These are phyloP conservation scores for Noctua comes DNA, from an alignment of 2,888 invertebrate species.

Conservation along the genomic window DNA sequence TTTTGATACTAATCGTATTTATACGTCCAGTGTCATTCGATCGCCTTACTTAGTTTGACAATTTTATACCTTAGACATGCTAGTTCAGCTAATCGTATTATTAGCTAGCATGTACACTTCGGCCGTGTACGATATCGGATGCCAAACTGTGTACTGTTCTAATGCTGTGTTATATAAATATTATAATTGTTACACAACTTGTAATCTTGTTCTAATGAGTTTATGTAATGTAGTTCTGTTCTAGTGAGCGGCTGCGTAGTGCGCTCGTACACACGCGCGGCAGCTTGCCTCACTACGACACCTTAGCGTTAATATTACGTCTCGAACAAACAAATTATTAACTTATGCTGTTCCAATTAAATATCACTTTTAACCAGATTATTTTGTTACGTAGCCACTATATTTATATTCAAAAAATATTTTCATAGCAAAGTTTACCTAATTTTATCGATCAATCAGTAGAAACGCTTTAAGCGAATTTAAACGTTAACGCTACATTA, in stretches of 20 bases:
- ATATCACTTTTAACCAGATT: conserved; percentile 82
- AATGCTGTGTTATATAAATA: conserved; percentile 73
- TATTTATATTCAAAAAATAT: conserved; percentile 79
- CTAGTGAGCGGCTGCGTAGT: conserved; percentile 2
- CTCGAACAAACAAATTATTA: conserved; percentile 53
- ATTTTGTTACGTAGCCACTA: conserved; percentile 76
- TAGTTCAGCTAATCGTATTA: conserved; percentile 73
- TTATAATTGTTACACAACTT: conserved; percentile 72
- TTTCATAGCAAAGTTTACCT: conserved; percentile 83
- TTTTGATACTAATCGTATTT: conserved; percentile 43
- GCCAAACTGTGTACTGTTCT: conserved; percentile 81
- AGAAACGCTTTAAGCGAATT: conserved; percentile 51
- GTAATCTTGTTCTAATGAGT: conserved; percentile 64
- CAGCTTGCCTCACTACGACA: conserved; percentile 10
- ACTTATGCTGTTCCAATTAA: conserved; percentile 70
- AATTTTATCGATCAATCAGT: conserved; percentile 70
- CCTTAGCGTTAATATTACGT: conserved; percentile 35
- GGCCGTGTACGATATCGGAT: conserved; percentile 71
- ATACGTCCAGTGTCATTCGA: conserved; percentile 68
- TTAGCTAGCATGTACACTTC: conserved; percentile 67
- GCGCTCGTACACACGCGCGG: neutral
- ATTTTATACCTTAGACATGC: conserved; percentile 75
- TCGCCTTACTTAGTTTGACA: conserved; percentile 73
- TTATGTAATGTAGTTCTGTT: conserved; percentile 45
- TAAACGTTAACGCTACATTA: conserved; percentile 53